Evolutionary conservation across 2,797 vertebrate species (phyloP).

Genomic region (Erpetoichthys calabaricus): DNA sequence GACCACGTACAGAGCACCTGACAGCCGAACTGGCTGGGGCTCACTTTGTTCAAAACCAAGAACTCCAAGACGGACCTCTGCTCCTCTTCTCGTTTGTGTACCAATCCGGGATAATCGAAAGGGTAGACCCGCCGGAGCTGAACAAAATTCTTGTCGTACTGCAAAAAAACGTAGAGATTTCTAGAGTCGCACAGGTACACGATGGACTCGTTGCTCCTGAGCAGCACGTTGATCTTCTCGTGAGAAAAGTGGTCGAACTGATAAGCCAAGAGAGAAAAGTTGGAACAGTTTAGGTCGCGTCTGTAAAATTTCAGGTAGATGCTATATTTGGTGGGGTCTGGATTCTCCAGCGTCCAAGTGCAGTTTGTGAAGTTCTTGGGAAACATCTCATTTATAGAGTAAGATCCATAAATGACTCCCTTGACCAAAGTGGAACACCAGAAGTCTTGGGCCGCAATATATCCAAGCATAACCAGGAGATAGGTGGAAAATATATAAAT

Average conservation of each 20-base stretch:
- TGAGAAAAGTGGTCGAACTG: constrained; percentile 98
- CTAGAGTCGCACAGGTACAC: constrained; percentile 91
- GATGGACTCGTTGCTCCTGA: constrained; percentile 92
- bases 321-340: constrained; percentile 99
- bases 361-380: constrained; percentile 99
- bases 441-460: constrained; percentile 99
- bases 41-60: constrained; percentile 96
- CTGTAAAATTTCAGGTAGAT: constrained; percentile 99
- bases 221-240: constrained; percentile 96
- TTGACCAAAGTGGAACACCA: constrained; percentile 99
- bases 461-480: constrained; percentile 99
- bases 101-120: constrained; percentile 76
- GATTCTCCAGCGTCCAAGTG: constrained; percentile 98
- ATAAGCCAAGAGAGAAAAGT: constrained; percentile 93
- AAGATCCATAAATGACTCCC: constrained; percentile 99
- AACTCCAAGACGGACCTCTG: constrained; percentile 95
- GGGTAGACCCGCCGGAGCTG: constrained; percentile 90
- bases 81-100: constrained; percentile 80
- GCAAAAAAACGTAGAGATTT: constrained; percentile 94
- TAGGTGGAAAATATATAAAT: constrained; percentile 99
- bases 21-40: constrained; percentile 96
- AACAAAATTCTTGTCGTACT: constrained; percentile 97
- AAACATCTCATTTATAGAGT: constrained; percentile 98
- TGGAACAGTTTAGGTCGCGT: constrained; percentile 93
- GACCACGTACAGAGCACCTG: constrained; percentile 95